Evolutionary conservation across 2,888 invertebrate genomes (phyloP).

Genomic region (Beris morrisii): DNA sequence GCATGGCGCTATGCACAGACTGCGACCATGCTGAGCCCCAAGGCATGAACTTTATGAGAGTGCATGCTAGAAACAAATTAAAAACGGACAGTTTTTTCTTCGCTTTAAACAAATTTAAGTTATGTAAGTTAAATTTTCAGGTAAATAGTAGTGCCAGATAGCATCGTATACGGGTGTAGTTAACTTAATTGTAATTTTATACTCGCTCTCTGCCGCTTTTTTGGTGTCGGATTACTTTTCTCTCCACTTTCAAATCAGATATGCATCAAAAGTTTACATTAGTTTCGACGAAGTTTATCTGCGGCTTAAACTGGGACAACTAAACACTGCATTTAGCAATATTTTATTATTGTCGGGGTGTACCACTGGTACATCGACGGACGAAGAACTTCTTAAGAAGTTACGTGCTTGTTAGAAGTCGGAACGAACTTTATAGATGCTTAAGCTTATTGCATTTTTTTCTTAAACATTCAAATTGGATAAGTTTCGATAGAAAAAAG

Average conservation of each 20-base stretch:
- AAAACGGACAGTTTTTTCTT: slow-evolving; percentile 12
- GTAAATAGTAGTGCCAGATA: slow-evolving; percentile 6
- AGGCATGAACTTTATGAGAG: slow-evolving; percentile 19
- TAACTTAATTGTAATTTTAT: background rate
- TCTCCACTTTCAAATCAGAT: slow-evolving; percentile 14
- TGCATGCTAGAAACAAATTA: slow-evolving; percentile 26
- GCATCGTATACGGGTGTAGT: background rate
- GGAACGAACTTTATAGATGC: too few relatives aligned
- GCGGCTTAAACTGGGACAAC: slow-evolving; percentile 22
- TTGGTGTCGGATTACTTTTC: slow-evolving; percentile 4
- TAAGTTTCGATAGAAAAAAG: slow-evolving; percentile 4
- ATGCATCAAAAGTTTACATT: slow-evolving; percentile 3
- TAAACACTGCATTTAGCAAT: slow-evolving; percentile 10
- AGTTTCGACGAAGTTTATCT: slow-evolving; percentile 19
- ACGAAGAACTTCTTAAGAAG: too few relatives aligned
- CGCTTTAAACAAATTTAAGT: slow-evolving; percentile 13
- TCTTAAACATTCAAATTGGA: too few relatives aligned
- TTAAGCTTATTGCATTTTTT: too few relatives aligned
- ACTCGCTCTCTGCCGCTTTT: slow-evolving; percentile 1
- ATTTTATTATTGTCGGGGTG: slow-evolving; percentile 4
- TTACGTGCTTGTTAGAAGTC: too few relatives aligned
- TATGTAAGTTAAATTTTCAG: slow-evolving; percentile 15
- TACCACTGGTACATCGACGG: too few relatives aligned
- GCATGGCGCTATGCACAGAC: background rate
- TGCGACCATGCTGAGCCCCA: background rate